These are phyloP conservation scores for Kuschelorhynchus macadamiae DNA, from an alignment of 2,888 invertebrate species.

Conservation along the genomic window DNA sequence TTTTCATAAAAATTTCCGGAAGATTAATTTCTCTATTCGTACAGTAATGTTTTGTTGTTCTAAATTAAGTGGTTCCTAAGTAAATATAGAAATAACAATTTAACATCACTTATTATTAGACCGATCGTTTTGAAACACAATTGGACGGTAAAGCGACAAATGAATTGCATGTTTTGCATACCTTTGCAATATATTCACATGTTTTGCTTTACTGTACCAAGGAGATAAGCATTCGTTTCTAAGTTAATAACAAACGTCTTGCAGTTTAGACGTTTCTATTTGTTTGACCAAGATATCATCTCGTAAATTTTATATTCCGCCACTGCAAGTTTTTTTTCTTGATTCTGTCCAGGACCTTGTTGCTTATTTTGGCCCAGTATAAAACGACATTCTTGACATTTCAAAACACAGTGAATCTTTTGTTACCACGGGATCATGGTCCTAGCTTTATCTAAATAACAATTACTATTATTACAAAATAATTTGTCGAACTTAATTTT, in stretches of 20 bases:
- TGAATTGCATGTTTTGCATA: too few species aligned
- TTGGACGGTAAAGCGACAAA: neutral
- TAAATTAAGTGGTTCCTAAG: too few species aligned
- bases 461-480: neutral
- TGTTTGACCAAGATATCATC: conserved; percentile 1
- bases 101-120: neutral
- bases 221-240: neutral
- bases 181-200: neutral
- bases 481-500: neutral
- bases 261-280: neutral
- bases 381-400: conserved; percentile 36
- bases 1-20: too few species aligned
- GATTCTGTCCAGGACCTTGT: conserved; percentile 35
- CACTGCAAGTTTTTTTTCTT: conserved; percentile 45
- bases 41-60: too few species aligned
- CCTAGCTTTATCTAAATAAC: neutral
- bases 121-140: conserved; percentile 3
- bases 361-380: conserved; percentile 40
- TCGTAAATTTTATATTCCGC: conserved; percentile 21
- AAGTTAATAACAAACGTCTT: conserved; percentile 4
- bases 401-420: conserved; percentile 24
- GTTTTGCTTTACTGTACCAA: neutral
- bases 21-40: too few species aligned
- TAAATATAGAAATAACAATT: too few species aligned
- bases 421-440: neutral